Conservation (phyloP, 2,888 invertebrate genomes). For the Hartigia nigra region DNA sequence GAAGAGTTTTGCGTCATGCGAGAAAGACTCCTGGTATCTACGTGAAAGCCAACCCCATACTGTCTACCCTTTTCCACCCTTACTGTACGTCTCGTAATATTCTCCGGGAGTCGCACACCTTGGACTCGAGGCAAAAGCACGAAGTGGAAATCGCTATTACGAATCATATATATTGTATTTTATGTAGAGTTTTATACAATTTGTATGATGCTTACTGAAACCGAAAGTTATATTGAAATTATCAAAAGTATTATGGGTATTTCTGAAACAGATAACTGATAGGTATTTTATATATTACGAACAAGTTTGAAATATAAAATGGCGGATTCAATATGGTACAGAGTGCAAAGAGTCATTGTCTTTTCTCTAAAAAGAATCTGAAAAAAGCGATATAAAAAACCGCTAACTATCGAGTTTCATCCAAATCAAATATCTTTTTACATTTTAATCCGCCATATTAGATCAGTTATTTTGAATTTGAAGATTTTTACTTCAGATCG, state of each 20-base stretch:
- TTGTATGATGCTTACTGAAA: neutral
- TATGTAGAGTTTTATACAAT: neutral
- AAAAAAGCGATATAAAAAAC: no score
- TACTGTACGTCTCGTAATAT: neutral
- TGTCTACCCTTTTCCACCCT: slow-evolving; percentile 11
- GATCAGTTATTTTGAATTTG: no score
- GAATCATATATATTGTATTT: neutral
- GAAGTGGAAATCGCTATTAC: neutral
- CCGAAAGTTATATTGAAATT: neutral
- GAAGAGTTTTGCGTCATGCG: neutral
- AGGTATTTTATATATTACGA: neutral
- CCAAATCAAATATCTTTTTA: no score
- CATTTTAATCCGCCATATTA: no score
- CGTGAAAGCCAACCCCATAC: neutral
- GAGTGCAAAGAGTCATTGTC: no score
- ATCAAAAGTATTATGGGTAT: neutral
- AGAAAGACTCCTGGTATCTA: neutral
- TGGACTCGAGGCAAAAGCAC: neutral
- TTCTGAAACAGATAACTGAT: neutral
- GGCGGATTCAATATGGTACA: no score
- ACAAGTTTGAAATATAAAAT: no score
- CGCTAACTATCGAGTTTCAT: no score
- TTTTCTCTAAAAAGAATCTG: no score
- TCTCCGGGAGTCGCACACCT: neutral
- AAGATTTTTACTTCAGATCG: no score